These are phyloP conservation scores for Nematostella vectensis DNA, from an alignment of 92 coral and sea anemone genomes.

Conservation along the genomic window DNA sequence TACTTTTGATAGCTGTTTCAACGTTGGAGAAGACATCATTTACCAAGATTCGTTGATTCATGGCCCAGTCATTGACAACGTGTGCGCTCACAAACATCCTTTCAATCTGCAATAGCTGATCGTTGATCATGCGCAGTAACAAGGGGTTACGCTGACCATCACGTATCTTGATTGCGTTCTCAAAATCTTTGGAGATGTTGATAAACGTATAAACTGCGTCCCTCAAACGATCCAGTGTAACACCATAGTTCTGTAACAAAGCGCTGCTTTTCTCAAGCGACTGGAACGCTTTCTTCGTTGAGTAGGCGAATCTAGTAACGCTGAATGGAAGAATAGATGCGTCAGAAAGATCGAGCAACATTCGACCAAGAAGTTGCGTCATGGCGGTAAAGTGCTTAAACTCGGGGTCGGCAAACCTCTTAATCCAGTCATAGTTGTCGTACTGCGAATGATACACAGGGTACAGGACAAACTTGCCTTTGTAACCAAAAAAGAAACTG, in stretches of 20 bases:
- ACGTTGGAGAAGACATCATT: constrained; percentile 31
- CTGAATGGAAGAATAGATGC: constrained; percentile 61
- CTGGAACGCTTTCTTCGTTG: constrained; percentile 18
- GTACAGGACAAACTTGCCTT: constrained; percentile 28
- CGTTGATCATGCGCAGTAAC: constrained; percentile 57
- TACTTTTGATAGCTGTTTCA: constrained; percentile 18
- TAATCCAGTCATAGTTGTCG: constrained; percentile 78
- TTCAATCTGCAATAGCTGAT: constrained; percentile 69
- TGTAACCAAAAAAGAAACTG: constrained; percentile 58
- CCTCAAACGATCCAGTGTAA: constrained; percentile 20
- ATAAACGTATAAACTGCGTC: constrained; percentile 24
- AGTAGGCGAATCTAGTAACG: constrained; percentile 34
- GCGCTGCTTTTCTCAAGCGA: not conserved
- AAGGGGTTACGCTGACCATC: constrained; percentile 22
- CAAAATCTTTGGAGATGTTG: constrained; percentile 35
- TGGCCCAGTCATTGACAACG: not conserved
- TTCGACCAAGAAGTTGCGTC: constrained; percentile 62
- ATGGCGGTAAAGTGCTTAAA: constrained; percentile 66
- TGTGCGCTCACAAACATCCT: constrained; percentile 62
- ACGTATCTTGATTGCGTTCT: constrained; percentile 9
- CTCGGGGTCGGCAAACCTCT: constrained; percentile 66
- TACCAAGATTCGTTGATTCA: constrained; percentile 7
- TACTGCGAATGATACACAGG: constrained; percentile 82
- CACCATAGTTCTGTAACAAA: constrained; percentile 1
- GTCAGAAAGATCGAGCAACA: constrained; percentile 61